phyloP scores from a whole-genome alignment of 2,113 vertebrate species.

The Spea bombifrons region DNA sequence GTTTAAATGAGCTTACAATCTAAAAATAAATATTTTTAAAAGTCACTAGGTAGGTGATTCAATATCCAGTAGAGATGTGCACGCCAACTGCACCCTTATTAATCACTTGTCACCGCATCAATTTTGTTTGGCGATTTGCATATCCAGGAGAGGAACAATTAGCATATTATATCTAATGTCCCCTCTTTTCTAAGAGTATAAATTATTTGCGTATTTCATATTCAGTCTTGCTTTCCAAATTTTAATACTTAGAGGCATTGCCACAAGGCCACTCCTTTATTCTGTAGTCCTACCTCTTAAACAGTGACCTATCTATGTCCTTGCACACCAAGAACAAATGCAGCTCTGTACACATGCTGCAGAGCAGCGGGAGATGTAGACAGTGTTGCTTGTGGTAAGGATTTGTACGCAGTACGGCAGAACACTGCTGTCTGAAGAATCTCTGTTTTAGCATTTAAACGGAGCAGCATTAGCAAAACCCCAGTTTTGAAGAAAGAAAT shows the following conservation, averaged over 20 bases:
- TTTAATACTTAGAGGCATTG: background rate
- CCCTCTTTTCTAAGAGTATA: too few species aligned
- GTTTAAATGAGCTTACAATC: too few species aligned
- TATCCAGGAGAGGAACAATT: too few species aligned
- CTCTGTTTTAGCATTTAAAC: background rate
- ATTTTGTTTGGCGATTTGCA: too few species aligned
- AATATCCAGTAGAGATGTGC: too few species aligned
- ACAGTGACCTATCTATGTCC: slow-evolving; percentile 43
- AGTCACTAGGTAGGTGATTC: too few species aligned
- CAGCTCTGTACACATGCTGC: slow-evolving; percentile 38
- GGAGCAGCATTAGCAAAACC: background rate
- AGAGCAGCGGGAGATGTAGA: slow-evolving; percentile 37
- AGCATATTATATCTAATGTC: too few species aligned
- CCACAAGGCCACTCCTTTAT: slow-evolving; percentile 1
- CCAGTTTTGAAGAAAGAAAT: background rate
- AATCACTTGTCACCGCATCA: too few species aligned
- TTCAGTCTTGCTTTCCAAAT: background rate
- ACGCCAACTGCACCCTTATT: too few species aligned
- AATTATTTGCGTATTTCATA: background rate
- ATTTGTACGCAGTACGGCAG: slow-evolving; percentile 40
- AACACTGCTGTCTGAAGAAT: slow-evolving; percentile 7
- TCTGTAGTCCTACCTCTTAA: slow-evolving; percentile 12
- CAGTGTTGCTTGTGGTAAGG: slow-evolving; percentile 16
- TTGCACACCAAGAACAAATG: slow-evolving; percentile 42
- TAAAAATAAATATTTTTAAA: too few species aligned